Evolutionary conservation across 2,797 vertebrate species (phyloP).

Genomic region (Gadopsis marmoratus): DNA sequence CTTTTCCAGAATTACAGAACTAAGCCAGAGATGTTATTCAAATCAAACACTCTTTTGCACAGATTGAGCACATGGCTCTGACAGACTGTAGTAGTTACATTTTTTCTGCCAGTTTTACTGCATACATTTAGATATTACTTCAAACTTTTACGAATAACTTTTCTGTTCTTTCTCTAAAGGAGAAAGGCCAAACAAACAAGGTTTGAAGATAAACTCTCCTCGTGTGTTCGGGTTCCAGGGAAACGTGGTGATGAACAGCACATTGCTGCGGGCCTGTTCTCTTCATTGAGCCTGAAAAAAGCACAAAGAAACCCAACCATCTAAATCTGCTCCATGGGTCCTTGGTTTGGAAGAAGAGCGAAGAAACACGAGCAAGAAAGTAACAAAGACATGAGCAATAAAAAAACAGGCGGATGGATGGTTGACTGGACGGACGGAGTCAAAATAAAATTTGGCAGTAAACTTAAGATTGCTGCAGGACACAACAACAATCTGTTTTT

Average conservation of each 20-base stretch:
- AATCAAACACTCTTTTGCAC: not conserved
- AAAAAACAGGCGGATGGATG: not conserved
- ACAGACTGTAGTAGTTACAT: not conserved
- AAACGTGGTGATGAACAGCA: slow-evolving; percentile 34
- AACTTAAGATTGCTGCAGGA: slow-evolving; percentile 44
- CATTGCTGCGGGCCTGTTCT: slow-evolving; percentile 47
- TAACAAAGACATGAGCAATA: not conserved
- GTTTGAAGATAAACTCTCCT: slow-evolving; percentile 24
- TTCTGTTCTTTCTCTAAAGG: not conserved
- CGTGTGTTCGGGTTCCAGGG: slow-evolving; percentile 22
- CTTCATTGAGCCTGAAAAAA: slow-evolving; percentile 44
- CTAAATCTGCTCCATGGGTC: slow-evolving; percentile 31
- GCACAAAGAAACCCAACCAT: not conserved
- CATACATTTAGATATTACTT: not conserved
- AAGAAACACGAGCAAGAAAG: not conserved
- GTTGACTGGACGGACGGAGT: slow-evolving; percentile 1
- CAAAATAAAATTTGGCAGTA: slow-evolving; percentile 38
- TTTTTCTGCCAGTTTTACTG: not conserved
- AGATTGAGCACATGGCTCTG: not conserved
- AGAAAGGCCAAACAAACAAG: not conserved
- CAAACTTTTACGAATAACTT: not conserved
- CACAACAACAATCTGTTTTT: slow-evolving; percentile 61
- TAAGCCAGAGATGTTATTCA: not conserved
- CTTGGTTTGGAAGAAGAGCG: slow-evolving; percentile 2
- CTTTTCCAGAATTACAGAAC: not conserved